Evolutionary conservation across 1,140 invertebrate genomes (phyloP), one percentile per base, ranked within the genome.

Genomic region (Octopus bimaculoides): DNA sequence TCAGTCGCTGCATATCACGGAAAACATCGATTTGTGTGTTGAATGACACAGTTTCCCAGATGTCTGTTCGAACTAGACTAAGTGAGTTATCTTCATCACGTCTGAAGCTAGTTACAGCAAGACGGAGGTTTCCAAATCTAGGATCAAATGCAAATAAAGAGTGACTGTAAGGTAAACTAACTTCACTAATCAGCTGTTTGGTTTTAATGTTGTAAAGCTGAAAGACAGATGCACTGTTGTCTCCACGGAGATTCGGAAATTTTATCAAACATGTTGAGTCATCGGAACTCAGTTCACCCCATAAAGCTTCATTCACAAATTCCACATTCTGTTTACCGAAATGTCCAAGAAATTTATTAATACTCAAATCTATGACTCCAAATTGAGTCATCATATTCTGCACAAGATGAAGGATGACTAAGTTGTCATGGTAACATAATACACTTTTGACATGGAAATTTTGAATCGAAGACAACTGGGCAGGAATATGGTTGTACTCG

Each of bases 401-500:
- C 5, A 89, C 86, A 20, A 90, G 84, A 82, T 90, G 89, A 41
- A 89, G 82, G 14, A 89, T 82, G 4, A 89, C 87, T 9, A 86
- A 86, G 55, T 86, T 86, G 41, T 87, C 85, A 66, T 87, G 86
- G 81, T 86, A 88, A 81, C 89, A 90, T 12, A 90, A 78, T 9
- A 90, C 88, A 82, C 89, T 89, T 78, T 89, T 89, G 3, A 90
- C 89, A 77, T 89, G 88, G 80, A 90, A 90, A 80, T 90, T 89
- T 79, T 90, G 88, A 66, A 90, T 89, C 41, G 88, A 89, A 4
- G 88, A 89, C 76, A 90, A 84, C 78, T 90, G 89, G 56, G 89
- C 89, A 76, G 89, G 89, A 71, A 90, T 89, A 84, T 89, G 88
- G 82, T 90, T 90, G 84, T 90, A 90, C 74, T 90, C 89, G 85